Conservation (phyloP, 2,888 invertebrate species). For the Acronicta alni region DNA sequence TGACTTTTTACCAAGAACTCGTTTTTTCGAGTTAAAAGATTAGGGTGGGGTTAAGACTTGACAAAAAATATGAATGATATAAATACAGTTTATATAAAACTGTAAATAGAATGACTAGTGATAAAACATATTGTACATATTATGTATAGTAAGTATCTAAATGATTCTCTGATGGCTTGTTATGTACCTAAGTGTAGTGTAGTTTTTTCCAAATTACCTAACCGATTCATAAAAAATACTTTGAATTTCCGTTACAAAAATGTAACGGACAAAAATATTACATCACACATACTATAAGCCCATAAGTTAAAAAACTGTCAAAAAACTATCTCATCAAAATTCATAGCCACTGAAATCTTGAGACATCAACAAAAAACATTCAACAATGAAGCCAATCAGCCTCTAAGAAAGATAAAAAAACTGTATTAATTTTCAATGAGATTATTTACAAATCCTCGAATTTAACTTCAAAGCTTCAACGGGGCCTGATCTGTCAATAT, state of each 20-base stretch:
- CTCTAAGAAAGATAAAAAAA: slow-evolving; percentile 71
- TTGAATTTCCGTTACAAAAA: not conserved
- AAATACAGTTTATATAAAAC: not conserved
- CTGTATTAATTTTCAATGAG: slow-evolving; percentile 86
- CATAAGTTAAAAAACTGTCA: slow-evolving; percentile 35
- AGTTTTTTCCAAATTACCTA: too few relatives aligned
- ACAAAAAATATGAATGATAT: slow-evolving; percentile 3
- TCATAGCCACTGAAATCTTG: slow-evolving; percentile 69
- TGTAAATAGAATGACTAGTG: not conserved
- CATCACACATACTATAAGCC: slow-evolving; percentile 3
- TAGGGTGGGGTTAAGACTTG: slow-evolving; percentile 32
- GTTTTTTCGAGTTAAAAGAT: slow-evolving; percentile 46
- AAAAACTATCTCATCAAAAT: slow-evolving; percentile 63
- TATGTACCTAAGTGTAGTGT: too few relatives aligned
- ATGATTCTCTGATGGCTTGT: too few relatives aligned
- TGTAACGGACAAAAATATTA: not conserved
- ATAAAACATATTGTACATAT: too few relatives aligned
- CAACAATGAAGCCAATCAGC: slow-evolving; percentile 85
- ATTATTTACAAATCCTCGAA: slow-evolving; percentile 87
- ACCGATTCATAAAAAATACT: not conserved
- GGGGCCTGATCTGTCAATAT: slow-evolving; percentile 86
- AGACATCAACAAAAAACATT: slow-evolving; percentile 75
- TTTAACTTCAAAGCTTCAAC: slow-evolving; percentile 65
- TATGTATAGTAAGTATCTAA: too few relatives aligned
- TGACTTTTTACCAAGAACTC: slow-evolving; percentile 59